These are phyloP conservation scores for Chromoteleia sp. DNA, from an alignment of 2,888 invertebrate species.

Conservation along the genomic window DNA sequence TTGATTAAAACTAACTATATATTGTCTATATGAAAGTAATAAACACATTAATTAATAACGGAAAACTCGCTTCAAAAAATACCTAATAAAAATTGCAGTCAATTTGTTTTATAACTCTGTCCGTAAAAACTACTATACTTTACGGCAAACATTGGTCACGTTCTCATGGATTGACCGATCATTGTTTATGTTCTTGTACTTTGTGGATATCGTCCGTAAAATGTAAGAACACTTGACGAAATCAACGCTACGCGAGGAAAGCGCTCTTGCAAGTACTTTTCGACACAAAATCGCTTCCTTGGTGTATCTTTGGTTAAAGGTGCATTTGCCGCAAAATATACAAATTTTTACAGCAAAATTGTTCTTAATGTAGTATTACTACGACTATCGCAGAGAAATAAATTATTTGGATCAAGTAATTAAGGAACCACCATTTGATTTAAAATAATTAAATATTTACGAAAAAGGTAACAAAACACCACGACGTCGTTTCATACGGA, in stretches of 20 bases:
- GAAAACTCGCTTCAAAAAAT: conserved; percentile 10
- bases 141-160: conserved; percentile 21
- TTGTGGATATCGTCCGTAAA: not conserved
- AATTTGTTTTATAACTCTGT: not conserved
- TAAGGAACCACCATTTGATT: not conserved
- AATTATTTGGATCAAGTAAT: conserved; percentile 27
- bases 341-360: not conserved
- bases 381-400: conserved; percentile 32
- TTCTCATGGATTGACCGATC: not conserved
- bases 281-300: not conserved
- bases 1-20: conserved; percentile 15
- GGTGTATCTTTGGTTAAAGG: not conserved
- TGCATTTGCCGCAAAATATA: conserved; percentile 20
- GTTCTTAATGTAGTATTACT: conserved; percentile 16
- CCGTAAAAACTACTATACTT: conserved; percentile 15
- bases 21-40: conserved; percentile 9
- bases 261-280: not conserved
- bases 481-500: not conserved
- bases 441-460: conserved; percentile 27
- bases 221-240: not conserved
- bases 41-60: not conserved
- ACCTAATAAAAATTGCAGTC: not conserved
- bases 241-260: conserved; percentile 1
- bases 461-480: conserved; percentile 17
- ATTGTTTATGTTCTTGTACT: conserved; percentile 12